Evolutionary conservation across 2,797 vertebrate species (phyloP).

Genomic region (Allobates femoralis): DNA sequence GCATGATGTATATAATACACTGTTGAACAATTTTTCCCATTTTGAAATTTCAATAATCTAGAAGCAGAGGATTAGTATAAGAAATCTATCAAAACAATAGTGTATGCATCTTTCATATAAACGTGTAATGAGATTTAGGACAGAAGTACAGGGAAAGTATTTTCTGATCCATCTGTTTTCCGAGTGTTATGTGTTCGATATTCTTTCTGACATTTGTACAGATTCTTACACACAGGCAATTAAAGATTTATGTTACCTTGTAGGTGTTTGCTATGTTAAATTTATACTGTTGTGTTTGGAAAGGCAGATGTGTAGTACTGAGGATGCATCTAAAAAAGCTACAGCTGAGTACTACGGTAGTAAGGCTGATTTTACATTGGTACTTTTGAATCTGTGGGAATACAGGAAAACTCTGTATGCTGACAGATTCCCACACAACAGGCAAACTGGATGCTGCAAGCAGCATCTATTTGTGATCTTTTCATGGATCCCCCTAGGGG

Average conservation of each 20-base stretch:
- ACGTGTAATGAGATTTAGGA: not conserved
- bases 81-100: not conserved
- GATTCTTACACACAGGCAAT: not conserved
- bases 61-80: not conserved
- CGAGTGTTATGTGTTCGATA: not conserved
- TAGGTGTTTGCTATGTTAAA: conserved; percentile 8
- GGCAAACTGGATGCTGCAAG: too few relatives aligned
- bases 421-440: too few relatives aligned
- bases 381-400: too few relatives aligned
- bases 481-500: too few relatives aligned
- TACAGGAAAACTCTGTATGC: too few relatives aligned
- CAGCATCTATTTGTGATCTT: too few relatives aligned
- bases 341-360: not conserved
- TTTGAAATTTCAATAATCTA: not conserved
- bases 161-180: not conserved
- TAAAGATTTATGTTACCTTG: not conserved
- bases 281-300: conserved; percentile 18
- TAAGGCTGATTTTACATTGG: too few relatives aligned
- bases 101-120: not conserved
- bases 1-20: not conserved
- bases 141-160: not conserved
- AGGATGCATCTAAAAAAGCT: too few relatives aligned
- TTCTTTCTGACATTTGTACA: conserved; percentile 6
- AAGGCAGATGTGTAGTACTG: not conserved
- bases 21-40: not conserved